These are phyloP conservation scores for Lasiommata megera DNA, from an alignment of 2,888 invertebrate genomes.

Conservation along the genomic window DNA sequence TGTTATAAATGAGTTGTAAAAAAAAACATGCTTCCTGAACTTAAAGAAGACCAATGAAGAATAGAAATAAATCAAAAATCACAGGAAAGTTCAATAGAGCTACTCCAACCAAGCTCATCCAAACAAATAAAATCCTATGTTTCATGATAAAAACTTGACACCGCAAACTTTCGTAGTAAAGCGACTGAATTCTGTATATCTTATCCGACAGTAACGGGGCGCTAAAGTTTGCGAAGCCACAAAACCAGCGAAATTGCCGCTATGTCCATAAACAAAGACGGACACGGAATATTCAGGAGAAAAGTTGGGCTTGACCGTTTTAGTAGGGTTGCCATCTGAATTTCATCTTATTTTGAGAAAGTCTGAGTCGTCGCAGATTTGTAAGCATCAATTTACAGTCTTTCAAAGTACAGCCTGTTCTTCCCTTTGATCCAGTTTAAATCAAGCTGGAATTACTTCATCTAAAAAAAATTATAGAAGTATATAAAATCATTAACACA, in stretches of 20 bases:
- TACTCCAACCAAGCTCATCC: slow-evolving; percentile 1
- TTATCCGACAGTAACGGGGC: slow-evolving; percentile 59
- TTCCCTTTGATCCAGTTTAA: too few species aligned
- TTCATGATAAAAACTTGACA: slow-evolving; percentile 28
- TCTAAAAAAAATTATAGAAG: too few species aligned
- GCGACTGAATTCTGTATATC: slow-evolving; percentile 51
- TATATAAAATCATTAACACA: too few species aligned
- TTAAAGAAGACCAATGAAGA: too few species aligned
- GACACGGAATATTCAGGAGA: slow-evolving; percentile 74
- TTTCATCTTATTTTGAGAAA: too few species aligned
- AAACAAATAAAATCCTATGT: slow-evolving; percentile 22
- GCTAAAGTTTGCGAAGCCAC: slow-evolving; percentile 64
- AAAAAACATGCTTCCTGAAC: too few species aligned
- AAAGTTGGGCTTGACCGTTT: slow-evolving; percentile 55
- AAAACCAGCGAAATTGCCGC: slow-evolving; percentile 58
- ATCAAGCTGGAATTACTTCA: too few species aligned
- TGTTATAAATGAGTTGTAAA: too few species aligned
- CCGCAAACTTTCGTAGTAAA: slow-evolving; percentile 30
- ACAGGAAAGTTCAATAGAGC: neutral
- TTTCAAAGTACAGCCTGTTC: too few species aligned
- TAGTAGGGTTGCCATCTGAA: slow-evolving; percentile 2
- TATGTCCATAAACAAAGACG: slow-evolving; percentile 68
- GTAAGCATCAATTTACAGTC: too few species aligned
- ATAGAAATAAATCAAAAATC: neutral
- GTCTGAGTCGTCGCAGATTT: too few species aligned